These are phyloP conservation scores for Shinisaurus crocodilurus DNA, from an alignment of 2,113 vertebrate genomes.

Conservation along the genomic window DNA sequence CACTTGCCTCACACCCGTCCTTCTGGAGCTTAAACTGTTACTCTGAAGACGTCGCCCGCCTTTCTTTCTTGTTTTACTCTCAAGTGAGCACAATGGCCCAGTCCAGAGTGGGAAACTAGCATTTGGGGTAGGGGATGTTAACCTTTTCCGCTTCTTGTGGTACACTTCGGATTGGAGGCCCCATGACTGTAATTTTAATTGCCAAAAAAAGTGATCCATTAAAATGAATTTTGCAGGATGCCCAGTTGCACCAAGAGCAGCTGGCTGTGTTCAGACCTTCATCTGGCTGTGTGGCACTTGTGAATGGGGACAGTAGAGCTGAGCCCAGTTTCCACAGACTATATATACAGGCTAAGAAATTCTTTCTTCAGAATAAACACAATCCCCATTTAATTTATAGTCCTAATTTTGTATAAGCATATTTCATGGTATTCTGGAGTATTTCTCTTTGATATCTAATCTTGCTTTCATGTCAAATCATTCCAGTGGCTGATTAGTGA, in stretches of 20 bases:
- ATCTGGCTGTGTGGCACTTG: not conserved
- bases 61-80: no score
- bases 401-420: not conserved
- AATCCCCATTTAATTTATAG: not conserved
- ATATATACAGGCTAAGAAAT: not conserved
- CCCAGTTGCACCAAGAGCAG: no score
- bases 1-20: not conserved
- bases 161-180: no score
- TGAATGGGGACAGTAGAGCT: not conserved
- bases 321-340: not conserved
- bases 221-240: no score
- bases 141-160: no score
- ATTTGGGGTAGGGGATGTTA: no score
- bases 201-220: no score
- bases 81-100: no score
- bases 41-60: no score
- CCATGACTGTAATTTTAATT: no score
- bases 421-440: not conserved
- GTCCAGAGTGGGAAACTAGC: no score
- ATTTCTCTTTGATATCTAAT: not conserved
- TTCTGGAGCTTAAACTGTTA: not conserved
- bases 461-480: not conserved
- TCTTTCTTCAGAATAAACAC: not conserved
- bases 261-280: not conserved
- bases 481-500: not conserved